Evolutionary conservation across 2,113 vertebrate species (phyloP).

Genomic region (Epinephelus moara): DNA sequence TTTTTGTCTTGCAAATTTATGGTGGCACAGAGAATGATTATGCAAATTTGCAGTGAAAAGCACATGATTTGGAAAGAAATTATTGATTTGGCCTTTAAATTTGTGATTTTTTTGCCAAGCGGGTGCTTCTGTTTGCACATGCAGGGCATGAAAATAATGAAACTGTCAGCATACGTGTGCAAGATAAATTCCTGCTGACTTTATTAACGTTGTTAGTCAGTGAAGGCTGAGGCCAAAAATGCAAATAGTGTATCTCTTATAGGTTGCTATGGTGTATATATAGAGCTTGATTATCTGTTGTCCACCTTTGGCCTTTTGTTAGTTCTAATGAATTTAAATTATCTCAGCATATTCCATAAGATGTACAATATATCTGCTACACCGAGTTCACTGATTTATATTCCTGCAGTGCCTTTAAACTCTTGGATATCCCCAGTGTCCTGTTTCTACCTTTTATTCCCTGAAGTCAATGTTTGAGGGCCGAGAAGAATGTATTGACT

Average conservation of each 20-base stretch:
- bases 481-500: conserved; percentile 43
- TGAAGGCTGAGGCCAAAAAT: conserved; percentile 40
- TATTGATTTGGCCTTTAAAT: conserved; percentile 34
- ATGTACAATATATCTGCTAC: not conserved
- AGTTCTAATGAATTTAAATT: conserved; percentile 22
- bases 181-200: conserved; percentile 15
- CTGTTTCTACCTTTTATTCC: conserved; percentile 33
- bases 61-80: not conserved
- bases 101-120: not conserved
- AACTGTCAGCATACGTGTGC: not conserved
- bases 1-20: conserved; percentile 32
- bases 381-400: conserved; percentile 32
- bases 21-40: not conserved
- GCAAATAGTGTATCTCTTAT: conserved; percentile 28
- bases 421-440: conserved; percentile 10
- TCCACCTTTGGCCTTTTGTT: conserved; percentile 25
- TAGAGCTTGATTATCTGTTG: conserved; percentile 31
- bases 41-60: conserved; percentile 27
- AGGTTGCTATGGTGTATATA: conserved; percentile 2
- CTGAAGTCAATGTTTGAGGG: conserved; percentile 51
- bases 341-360: conserved; percentile 22
- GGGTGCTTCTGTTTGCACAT: conserved; percentile 5
- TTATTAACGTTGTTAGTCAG: conserved; percentile 17
- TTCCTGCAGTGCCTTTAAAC: conserved; percentile 29
- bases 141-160: not conserved